These are phyloP conservation scores for Mylabris phalerata DNA, from an alignment of 1,140 invertebrate species.

Conservation along the genomic window DNA sequence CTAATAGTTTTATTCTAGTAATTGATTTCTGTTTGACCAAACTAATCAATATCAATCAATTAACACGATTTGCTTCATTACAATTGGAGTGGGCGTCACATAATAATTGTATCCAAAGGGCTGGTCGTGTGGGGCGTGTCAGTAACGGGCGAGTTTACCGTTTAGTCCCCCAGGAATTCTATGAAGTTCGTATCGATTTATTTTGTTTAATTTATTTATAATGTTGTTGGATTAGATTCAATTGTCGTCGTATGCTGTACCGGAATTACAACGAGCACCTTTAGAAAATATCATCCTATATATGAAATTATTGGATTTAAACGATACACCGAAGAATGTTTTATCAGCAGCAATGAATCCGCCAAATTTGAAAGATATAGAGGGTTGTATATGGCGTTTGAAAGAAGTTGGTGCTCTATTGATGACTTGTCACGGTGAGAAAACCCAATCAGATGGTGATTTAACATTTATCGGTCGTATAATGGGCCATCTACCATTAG, in stretches of 20 bases:
- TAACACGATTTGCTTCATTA: constrained; percentile 73
- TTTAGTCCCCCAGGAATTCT: constrained; percentile 69
- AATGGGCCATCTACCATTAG: constrained; percentile 75
- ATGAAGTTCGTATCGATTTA: constrained; percentile 41
- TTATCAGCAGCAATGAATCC: constrained; percentile 81
- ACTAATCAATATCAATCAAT: constrained; percentile 61
- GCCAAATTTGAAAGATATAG: constrained; percentile 76
- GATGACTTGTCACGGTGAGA: constrained; percentile 47
- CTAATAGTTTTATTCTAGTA: constrained; percentile 50
- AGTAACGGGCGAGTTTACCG: constrained; percentile 81
- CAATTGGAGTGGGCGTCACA: constrained; percentile 83
- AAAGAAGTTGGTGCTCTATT: constrained; percentile 79
- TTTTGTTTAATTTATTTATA: background rate
- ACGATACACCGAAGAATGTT: constrained; percentile 67
- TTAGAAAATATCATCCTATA: constrained; percentile 78
- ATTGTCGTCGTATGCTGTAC: constrained; percentile 37
- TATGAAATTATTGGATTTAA: constrained; percentile 77
- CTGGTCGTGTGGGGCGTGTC: constrained; percentile 83
- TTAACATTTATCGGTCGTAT: constrained; percentile 80
- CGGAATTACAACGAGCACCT: constrained; percentile 77
- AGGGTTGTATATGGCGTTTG: constrained; percentile 69
- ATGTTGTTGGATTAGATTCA: constrained; percentile 11
- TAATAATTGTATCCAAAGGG: constrained; percentile 81
- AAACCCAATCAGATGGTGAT: constrained; percentile 70
- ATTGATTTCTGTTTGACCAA: constrained; percentile 96